phyloP scores from a whole-genome alignment of 1,140 invertebrate species.

The Plectrocnemia conspersa region DNA sequence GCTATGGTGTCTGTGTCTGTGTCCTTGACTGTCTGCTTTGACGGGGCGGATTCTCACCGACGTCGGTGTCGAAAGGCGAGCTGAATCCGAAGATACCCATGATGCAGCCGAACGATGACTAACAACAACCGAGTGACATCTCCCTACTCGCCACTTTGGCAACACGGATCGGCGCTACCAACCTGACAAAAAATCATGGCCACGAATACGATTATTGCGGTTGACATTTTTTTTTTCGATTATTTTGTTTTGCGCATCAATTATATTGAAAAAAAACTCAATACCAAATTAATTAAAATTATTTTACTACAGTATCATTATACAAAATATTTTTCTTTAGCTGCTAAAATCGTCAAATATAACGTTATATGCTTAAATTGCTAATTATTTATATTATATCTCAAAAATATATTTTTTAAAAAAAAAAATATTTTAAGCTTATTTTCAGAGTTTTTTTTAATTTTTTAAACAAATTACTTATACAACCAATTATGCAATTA shows the following conservation, averaged over 20 bases:
- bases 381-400: too few species aligned
- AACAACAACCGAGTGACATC: background rate
- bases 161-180: background rate
- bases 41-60: conserved; percentile 58
- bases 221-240: background rate
- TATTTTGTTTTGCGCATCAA: too few species aligned
- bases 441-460: too few species aligned
- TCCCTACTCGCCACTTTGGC: background rate
- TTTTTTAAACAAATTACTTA: too few species aligned
- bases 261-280: too few species aligned
- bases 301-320: background rate
- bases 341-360: background rate
- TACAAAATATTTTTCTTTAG: background rate
- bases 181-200: background rate
- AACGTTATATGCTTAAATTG: background rate
- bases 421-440: too few species aligned
- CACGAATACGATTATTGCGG: too few species aligned
- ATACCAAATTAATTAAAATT: background rate
- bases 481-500: too few species aligned
- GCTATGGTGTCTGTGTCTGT: too few species aligned
- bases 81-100: conserved; percentile 65
- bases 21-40: too few species aligned
- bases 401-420: too few species aligned
- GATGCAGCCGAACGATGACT: background rate
- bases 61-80: conserved; percentile 67